phyloP scores from a whole-genome alignment of 2,797 vertebrate species.

The Ceyx erithaca region DNA sequence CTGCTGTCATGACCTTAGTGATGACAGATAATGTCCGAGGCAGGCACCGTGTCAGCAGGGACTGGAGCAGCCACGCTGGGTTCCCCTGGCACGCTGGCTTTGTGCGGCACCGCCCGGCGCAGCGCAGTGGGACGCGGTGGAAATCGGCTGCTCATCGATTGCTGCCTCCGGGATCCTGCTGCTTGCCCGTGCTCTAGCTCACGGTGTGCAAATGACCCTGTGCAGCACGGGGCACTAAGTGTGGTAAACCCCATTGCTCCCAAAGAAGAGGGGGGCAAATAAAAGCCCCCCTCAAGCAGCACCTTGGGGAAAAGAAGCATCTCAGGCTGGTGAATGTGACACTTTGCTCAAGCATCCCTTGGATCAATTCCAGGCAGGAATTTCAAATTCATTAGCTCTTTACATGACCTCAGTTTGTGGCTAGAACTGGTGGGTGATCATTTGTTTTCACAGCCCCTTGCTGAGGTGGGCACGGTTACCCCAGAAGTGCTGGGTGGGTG shows the following conservation, averaged over 20 bases:
- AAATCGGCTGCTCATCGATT: not conserved
- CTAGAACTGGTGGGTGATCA: not conserved
- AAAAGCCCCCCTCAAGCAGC: not conserved
- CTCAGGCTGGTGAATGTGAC: fast-evolving
- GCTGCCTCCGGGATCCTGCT: not conserved
- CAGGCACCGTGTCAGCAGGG: not conserved
- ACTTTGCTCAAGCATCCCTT: not conserved
- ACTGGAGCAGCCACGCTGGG: not conserved
- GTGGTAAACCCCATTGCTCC: not conserved
- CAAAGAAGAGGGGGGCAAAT: not conserved
- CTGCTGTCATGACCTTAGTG: not conserved
- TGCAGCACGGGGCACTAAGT: not conserved
- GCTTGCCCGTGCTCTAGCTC: not conserved
- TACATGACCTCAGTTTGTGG: not conserved
- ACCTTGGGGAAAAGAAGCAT: not conserved
- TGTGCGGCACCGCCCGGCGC: not conserved
- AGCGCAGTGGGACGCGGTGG: not conserved
- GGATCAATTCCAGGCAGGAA: not conserved
- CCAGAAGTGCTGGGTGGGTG: not conserved
- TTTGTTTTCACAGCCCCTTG: not conserved
- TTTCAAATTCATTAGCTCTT: not conserved
- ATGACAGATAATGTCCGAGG: not conserved
- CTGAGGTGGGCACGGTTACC: fast-evolving
- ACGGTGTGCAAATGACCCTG: not conserved
- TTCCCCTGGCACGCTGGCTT: fast-evolving